A percentile compares a stretch with the other conserved stretches of the same genome.
Evolutionary conservation across 2,888 invertebrate species (phyloP).

Genomic region (Eupithecia insigniata): DNA sequence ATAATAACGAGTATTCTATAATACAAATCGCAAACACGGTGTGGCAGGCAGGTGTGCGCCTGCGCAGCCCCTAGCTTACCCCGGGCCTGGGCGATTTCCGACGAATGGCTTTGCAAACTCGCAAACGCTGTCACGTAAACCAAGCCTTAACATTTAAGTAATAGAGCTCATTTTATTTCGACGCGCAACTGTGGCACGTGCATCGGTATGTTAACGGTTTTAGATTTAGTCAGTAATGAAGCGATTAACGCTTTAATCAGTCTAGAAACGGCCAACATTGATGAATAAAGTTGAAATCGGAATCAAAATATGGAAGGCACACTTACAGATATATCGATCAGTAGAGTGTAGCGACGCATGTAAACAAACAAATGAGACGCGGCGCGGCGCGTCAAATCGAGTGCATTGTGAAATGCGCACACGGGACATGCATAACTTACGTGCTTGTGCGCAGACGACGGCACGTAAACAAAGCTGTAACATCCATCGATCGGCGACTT

Average conservation of each 20-base stretch:
- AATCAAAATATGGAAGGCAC: constrained; percentile 36
- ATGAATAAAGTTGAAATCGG: constrained; percentile 23
- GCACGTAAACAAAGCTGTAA: constrained; percentile 68
- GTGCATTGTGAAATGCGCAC: constrained; percentile 68
- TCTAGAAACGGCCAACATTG: constrained; percentile 44
- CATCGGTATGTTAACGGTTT: constrained; percentile 63
- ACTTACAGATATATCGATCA: constrained; percentile 34
- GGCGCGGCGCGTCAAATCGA: constrained; percentile 59
- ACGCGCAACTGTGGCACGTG: constrained; percentile 51
- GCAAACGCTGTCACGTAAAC: constrained; percentile 40
- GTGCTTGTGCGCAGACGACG: constrained; percentile 60
- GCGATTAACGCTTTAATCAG: constrained; percentile 52
- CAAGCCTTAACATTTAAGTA: constrained; percentile 35
- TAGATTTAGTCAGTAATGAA: constrained; percentile 61
- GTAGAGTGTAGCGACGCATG: constrained; percentile 50
- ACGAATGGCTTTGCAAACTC: constrained; percentile 55
- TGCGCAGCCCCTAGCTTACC: constrained; percentile 58
- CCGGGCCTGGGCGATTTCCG: constrained; percentile 55
- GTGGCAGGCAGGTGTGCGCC: constrained; percentile 69
- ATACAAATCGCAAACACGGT: constrained; percentile 17
- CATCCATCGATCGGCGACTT: constrained; percentile 57
- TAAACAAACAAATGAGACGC: constrained; percentile 69
- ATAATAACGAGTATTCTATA: background rate
- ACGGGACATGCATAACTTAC: constrained; percentile 79
- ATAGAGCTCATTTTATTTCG: constrained; percentile 48